Percentiles rank a stretch among this genome's conserved stretches.
Evolutionary conservation across 2,797 vertebrate species (phyloP).

Genomic region (Hybognathus amarus): DNA sequence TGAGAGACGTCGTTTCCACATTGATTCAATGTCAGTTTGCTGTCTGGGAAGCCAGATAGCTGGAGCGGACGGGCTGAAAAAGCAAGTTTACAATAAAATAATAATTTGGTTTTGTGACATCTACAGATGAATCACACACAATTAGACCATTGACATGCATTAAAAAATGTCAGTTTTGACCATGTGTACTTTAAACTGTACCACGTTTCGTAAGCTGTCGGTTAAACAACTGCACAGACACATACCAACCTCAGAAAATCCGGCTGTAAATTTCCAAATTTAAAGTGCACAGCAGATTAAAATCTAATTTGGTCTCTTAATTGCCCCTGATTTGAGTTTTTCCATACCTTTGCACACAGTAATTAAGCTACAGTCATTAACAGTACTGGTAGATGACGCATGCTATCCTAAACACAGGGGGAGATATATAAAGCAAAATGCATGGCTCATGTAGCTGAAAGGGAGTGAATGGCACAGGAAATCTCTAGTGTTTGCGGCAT

Average conservation of each 20-base stretch:
- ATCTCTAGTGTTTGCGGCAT: constrained; percentile 6
- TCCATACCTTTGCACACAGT: constrained; percentile 1
- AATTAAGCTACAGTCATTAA: constrained; percentile 22
- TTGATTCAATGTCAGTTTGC: too few species aligned
- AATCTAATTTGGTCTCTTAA: constrained; percentile 31
- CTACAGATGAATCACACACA: not conserved
- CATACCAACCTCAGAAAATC: not conserved
- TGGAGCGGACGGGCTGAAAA: not conserved
- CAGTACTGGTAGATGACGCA: constrained; percentile 1
- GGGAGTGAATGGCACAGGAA: constrained; percentile 6
- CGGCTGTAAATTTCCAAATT: constrained; percentile 22
- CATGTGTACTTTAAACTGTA: not conserved
- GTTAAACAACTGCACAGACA: constrained; percentile 18
- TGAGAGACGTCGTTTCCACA: too few species aligned
- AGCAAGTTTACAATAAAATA: not conserved
- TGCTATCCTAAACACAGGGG: constrained; percentile 7
- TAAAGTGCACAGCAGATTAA: not conserved
- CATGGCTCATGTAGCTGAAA: constrained; percentile 7
- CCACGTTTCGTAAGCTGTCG: not conserved
- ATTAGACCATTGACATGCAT: not conserved
- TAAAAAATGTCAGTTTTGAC: not conserved
- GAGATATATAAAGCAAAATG: not conserved
- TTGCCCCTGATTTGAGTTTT: constrained; percentile 8
- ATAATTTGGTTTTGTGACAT: not conserved
- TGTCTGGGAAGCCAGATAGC: too few species aligned